phyloP scores from a whole-genome alignment of 2,888 invertebrate genomes.

The Trachelus stipa region DNA sequence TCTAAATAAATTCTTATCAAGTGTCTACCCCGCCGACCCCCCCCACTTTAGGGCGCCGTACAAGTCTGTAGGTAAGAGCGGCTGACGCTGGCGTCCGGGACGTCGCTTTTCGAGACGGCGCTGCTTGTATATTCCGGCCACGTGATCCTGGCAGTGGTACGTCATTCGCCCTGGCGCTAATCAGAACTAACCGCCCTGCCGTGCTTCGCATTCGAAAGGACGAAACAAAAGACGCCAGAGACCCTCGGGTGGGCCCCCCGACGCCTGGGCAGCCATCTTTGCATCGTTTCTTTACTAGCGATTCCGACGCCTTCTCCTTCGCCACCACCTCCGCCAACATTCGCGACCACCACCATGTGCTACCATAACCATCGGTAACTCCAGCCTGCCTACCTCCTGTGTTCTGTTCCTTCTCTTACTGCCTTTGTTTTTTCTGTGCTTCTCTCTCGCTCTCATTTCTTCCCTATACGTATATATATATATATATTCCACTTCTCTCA shows the following conservation, averaged over 20 bases:
- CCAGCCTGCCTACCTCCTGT: background rate
- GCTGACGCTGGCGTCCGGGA: background rate
- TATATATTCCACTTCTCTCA: constrained; percentile 5
- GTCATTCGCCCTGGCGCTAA: constrained; percentile 62
- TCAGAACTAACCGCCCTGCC: constrained; percentile 66
- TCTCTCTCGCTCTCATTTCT: constrained; percentile 10
- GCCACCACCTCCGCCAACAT: constrained; percentile 4
- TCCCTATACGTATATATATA: background rate
- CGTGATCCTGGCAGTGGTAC: constrained; percentile 64
- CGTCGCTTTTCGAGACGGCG: background rate
- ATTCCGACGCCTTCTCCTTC: constrained; percentile 28
- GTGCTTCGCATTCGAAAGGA: constrained; percentile 55
- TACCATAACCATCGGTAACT: background rate
- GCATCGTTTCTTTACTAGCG: constrained; percentile 45
- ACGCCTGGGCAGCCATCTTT: constrained; percentile 51
- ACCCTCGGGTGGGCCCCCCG: constrained; percentile 22
- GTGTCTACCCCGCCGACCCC: background rate
- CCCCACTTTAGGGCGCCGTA: constrained; percentile 4
- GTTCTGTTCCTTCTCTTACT: constrained; percentile 1
- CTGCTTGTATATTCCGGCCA: constrained; percentile 56
- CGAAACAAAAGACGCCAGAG: constrained; percentile 26
- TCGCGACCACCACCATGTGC: constrained; percentile 17
- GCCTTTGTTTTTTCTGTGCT: constrained; percentile 27
- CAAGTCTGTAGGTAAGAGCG: background rate
- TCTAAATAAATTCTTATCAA: constrained; percentile 44